Percentiles rank a stretch among this genome's conserved stretches.
Evolutionary conservation across 30 jellyfish, hydroid and myxozoan species (phyloP).

Genomic region (Catostylus mosaicus): DNA sequence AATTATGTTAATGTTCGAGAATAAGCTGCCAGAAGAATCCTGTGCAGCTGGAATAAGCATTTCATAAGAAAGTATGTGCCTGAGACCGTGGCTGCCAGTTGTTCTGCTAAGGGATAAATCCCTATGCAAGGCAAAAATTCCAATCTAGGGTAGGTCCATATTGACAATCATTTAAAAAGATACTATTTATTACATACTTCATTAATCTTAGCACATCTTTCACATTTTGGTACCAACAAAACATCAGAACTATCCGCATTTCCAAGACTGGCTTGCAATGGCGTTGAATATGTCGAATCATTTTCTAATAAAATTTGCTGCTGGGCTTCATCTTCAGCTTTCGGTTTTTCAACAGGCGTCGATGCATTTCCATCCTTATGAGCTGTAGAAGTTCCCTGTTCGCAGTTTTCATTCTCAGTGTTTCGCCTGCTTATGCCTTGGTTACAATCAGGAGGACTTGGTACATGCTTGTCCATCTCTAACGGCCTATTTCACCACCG

Average conservation of each 20-base stretch:
- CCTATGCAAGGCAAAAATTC: too few relatives aligned
- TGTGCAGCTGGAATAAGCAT: too few relatives aligned
- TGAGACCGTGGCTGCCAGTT: too few relatives aligned
- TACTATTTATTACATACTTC: not conserved
- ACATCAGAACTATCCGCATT: not conserved
- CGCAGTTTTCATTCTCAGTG: not conserved
- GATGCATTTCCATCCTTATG: not conserved
- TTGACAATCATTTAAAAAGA: too few relatives aligned
- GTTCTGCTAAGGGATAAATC: too few relatives aligned
- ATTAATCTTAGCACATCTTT: not conserved
- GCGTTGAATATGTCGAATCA: not conserved
- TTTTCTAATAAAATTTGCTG: not conserved
- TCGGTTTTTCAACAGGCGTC: not conserved
- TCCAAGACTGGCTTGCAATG: not conserved
- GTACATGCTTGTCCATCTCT: too few relatives aligned
- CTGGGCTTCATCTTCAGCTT: not conserved
- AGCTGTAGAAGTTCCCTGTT: not conserved
- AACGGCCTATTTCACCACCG: too few relatives aligned
- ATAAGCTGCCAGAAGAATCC: too few relatives aligned
- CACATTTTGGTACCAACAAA: not conserved
- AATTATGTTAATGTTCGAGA: too few relatives aligned
- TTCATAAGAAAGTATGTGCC: too few relatives aligned
- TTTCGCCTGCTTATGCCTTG: not conserved
- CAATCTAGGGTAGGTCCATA: too few relatives aligned
- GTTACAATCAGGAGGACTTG: not conserved